These are phyloP conservation scores for Sebastes schlegelii DNA, from an alignment of 2,113 vertebrate genomes.

Conservation along the genomic window DNA sequence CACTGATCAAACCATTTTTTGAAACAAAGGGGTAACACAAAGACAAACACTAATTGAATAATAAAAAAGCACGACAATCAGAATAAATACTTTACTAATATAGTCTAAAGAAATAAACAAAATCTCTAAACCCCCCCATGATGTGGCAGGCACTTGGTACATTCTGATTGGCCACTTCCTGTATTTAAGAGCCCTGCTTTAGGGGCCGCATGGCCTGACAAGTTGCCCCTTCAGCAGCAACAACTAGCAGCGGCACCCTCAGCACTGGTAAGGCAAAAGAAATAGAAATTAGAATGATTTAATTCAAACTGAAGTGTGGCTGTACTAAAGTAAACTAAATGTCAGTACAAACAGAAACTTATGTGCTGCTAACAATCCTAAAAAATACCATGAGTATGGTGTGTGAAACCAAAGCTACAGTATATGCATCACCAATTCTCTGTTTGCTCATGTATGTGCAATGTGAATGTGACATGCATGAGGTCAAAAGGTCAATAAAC, in stretches of 20 bases:
- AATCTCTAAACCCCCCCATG: background rate
- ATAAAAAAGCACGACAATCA: background rate
- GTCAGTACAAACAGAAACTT: background rate
- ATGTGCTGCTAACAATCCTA: background rate
- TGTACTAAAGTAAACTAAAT: background rate
- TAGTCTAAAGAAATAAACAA: background rate
- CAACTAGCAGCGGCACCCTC: background rate
- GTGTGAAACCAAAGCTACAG: background rate
- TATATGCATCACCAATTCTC: background rate
- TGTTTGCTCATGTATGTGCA: background rate
- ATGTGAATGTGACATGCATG: background rate
- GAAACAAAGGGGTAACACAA: background rate
- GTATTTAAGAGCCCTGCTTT: background rate
- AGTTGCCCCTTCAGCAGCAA: background rate
- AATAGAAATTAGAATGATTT: too few species aligned
- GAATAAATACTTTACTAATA: background rate
- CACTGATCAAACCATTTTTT: background rate
- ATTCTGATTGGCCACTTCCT: background rate
- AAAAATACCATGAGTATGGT: background rate
- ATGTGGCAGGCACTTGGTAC: background rate
- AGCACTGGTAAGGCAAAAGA: background rate
- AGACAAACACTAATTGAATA: background rate
- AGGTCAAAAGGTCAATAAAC: background rate
- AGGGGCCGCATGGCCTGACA: background rate
- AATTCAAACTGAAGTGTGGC: background rate